Evolutionary conservation across 2,113 vertebrate genomes (phyloP), one percentile per base, ranked within the genome.

Genomic region (Gnathonemus echidnorhynchus): DNA sequence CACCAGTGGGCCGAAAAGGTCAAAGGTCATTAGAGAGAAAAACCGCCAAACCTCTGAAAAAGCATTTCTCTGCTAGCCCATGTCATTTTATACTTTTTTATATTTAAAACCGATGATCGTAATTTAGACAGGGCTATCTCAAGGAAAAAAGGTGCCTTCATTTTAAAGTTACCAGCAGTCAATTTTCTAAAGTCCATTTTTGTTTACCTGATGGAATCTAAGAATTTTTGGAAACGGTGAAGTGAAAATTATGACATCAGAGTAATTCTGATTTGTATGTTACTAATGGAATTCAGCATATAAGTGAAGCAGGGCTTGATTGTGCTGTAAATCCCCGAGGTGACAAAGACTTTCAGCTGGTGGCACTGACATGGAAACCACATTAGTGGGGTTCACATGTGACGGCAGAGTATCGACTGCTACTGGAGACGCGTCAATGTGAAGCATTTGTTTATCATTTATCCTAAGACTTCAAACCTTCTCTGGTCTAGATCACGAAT

Each of bases 131-230:
- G 39, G 62, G 56, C 74, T 90, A 83, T 91, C 70, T 90, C 77
- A 91, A 92, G 89, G 88, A 92, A 89, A 66, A 70, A 70, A 24
- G 91, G 93, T 94, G 93, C 93, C 93, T 94, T 94, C 91, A 91
- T 91, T 91, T 88, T 8, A 91, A 91, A 88, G 31, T 87, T 45
- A 92, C 91, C 93, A 93, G 92, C 91, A 89, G 49, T 91, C 42
- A 84, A 49, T 88, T 46, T 21, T 53, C 53, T 58, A 27, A 86
- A 86, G 48, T 86, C 46, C 48, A 56, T 7, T 87, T 46, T 77
- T 77, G 13, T 39, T 77, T 77, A 77, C 70, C 70, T 86, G 21
- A 86, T 50, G 21, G 42, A 86, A 49, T 50, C 17, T n/a, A 27
- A 86, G 84, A 50, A 39, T 39, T 80, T 80, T 42, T 80, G 35